A percentile compares a stretch with the other conserved stretches of the same genome.
Evolutionary conservation across 2,797 vertebrate genomes (phyloP).

Genomic region (Chelon auratus): DNA sequence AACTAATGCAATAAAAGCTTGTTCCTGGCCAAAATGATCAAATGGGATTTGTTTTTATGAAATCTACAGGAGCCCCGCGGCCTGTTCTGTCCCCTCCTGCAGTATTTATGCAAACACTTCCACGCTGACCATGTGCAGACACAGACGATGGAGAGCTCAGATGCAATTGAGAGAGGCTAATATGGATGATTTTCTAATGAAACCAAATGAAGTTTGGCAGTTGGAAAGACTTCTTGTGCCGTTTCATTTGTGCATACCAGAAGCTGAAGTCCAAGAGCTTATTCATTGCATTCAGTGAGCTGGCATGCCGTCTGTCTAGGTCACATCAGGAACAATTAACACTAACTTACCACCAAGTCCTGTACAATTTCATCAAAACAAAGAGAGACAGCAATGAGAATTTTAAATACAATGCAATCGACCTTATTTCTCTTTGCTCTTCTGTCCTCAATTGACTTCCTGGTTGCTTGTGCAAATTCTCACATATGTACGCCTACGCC

Average conservation of each 20-base stretch:
- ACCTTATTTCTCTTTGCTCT: neutral
- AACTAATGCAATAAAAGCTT: slow-evolving; percentile 59
- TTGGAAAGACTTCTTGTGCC: slow-evolving; percentile 17
- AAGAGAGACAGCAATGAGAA: neutral
- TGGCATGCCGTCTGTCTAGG: neutral
- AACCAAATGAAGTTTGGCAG: slow-evolving; percentile 18
- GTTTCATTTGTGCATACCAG: neutral
- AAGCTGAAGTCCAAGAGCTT: slow-evolving; percentile 12
- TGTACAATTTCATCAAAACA: neutral
- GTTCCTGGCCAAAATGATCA: slow-evolving; percentile 67
- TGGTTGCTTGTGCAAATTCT: slow-evolving; percentile 17
- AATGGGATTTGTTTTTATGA: slow-evolving; percentile 72
- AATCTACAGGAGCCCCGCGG: slow-evolving; percentile 63
- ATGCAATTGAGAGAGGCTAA: slow-evolving; percentile 23
- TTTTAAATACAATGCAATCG: neutral
- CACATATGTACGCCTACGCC: slow-evolving; percentile 5
- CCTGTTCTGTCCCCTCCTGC: slow-evolving; percentile 72
- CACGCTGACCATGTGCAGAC: slow-evolving; percentile 18
- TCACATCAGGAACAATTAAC: slow-evolving; percentile 11
- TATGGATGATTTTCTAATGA: slow-evolving; percentile 52
- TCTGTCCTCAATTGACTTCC: slow-evolving; percentile 20
- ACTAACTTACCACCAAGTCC: neutral
- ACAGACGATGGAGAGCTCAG: slow-evolving; percentile 23
- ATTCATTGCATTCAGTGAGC: slow-evolving; percentile 35
- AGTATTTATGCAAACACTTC: slow-evolving; percentile 56